These are phyloP conservation scores for Protobothrops mucrosquamatus DNA, from an alignment of 2,113 vertebrate genomes.

Conservation along the genomic window DNA sequence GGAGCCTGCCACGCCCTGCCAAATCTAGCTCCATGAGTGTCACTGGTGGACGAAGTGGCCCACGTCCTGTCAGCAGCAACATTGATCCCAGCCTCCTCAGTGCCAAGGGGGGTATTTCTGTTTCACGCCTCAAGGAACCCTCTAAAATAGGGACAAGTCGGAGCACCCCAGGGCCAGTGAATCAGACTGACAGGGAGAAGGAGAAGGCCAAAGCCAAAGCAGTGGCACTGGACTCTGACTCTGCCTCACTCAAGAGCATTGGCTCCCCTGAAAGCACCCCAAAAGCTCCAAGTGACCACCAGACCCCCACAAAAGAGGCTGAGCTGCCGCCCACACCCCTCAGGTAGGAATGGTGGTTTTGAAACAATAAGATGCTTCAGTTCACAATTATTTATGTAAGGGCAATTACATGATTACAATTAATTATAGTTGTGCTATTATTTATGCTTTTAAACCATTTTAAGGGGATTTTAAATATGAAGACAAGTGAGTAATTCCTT, in stretches of 20 bases:
- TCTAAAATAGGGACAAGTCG: constrained; percentile 73
- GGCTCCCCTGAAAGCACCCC: constrained; percentile 74
- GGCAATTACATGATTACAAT: not conserved
- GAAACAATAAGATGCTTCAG: not conserved
- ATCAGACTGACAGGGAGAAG: constrained; percentile 94
- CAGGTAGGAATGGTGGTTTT: constrained; percentile 67
- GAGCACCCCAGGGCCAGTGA: constrained; percentile 76
- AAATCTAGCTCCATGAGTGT: constrained; percentile 92
- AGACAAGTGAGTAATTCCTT: rapidly evolving
- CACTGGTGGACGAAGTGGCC: constrained; percentile 71
- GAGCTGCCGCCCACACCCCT: constrained; percentile 82
- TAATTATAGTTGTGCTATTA: not conserved
- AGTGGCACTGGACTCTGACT: constrained; percentile 83
- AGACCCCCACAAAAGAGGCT: constrained; percentile 70
- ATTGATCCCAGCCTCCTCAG: constrained; percentile 82
- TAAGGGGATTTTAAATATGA: rapidly evolving
- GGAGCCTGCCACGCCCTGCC: constrained; percentile 92
- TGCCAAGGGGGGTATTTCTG: constrained; percentile 71
- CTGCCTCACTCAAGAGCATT: constrained; percentile 67
- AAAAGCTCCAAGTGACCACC: constrained; percentile 77
- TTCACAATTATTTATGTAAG: not conserved
- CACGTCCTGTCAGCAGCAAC: constrained; percentile 84
- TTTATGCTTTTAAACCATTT: not conserved
- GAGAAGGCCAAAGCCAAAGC: constrained; percentile 94
- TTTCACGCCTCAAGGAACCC: constrained; percentile 81